Evolutionary conservation across 2,888 invertebrate genomes (phyloP).

Genomic region (Epinotia bilunana): DNA sequence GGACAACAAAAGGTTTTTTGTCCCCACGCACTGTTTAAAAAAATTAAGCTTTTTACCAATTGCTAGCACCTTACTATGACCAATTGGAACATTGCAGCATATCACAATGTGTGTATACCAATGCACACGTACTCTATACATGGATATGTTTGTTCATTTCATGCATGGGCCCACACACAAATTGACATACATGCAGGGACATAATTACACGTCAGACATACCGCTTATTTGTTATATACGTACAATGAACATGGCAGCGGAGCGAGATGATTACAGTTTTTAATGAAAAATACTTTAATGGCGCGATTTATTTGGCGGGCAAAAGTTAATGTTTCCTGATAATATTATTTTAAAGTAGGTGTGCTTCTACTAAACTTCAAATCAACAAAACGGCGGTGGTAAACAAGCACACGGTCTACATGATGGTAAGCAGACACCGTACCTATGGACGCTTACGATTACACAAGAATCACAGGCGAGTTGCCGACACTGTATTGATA

Average conservation of each 20-base stretch:
- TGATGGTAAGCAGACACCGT: too few relatives aligned
- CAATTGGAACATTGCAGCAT: conserved; percentile 5
- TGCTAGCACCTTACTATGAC: background rate
- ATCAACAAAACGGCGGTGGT: too few relatives aligned
- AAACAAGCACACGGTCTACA: too few relatives aligned
- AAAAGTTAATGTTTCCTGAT: background rate
- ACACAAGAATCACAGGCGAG: too few relatives aligned
- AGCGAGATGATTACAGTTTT: conserved; percentile 29
- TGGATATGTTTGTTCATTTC: conserved; percentile 75
- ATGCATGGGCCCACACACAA: conserved; percentile 67
- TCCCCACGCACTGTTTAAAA: too few relatives aligned
- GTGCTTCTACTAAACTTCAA: background rate
- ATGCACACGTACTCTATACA: conserved; percentile 50
- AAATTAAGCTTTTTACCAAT: background rate
- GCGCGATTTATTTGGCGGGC: conserved; percentile 14
- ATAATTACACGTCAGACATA: conserved; percentile 35
- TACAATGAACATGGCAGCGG: conserved; percentile 14
- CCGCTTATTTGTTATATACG: conserved; percentile 36
- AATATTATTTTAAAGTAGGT: background rate
- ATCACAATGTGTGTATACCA: conserved; percentile 15
- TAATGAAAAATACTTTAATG: conserved; percentile 21
- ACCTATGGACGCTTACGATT: too few relatives aligned
- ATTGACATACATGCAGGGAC: conserved; percentile 54
- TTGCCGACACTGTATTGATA: too few relatives aligned
- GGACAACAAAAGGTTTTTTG: too few relatives aligned